These are phyloP conservation scores for Mercenaria mercenaria DNA, from an alignment of 1,140 invertebrate species.

Conservation along the genomic window DNA sequence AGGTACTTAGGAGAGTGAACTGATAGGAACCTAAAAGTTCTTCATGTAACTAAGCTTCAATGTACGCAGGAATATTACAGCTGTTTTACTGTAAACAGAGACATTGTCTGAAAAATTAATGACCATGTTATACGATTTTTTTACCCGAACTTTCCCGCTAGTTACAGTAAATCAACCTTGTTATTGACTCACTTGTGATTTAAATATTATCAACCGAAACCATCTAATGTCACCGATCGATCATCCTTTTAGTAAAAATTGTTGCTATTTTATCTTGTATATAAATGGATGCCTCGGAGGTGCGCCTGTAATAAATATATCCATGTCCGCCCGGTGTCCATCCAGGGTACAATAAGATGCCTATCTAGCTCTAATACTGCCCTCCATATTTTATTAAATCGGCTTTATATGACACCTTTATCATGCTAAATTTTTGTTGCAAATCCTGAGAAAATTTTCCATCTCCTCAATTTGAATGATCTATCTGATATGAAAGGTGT, in stretches of 20 bases:
- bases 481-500: background rate
- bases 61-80: too few relatives aligned
- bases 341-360: background rate
- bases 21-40: too few relatives aligned
- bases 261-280: background rate
- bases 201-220: background rate
- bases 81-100: too few relatives aligned
- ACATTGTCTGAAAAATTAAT: too few relatives aligned
- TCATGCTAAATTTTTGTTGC: slow-evolving; percentile 19
- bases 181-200: background rate
- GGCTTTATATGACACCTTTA: slow-evolving; percentile 15
- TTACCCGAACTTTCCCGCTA: too few relatives aligned
- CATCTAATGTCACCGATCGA: background rate
- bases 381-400: slow-evolving; percentile 21
- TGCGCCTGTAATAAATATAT: background rate
- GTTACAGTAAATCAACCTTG: background rate
- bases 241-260: background rate
- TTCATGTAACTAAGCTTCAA: too few relatives aligned
- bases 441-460: slow-evolving; percentile 45
- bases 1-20: too few relatives aligned
- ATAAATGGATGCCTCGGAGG: background rate
- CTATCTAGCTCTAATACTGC: slow-evolving; percentile 4
- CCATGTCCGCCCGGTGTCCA: background rate
- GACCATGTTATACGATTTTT: too few relatives aligned
- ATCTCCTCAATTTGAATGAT: slow-evolving; percentile 33